Percentiles rank a stretch among this genome's conserved stretches.
Conservation (phyloP, 2,113 vertebrate genomes). For the Sula dactylatra region DNA sequence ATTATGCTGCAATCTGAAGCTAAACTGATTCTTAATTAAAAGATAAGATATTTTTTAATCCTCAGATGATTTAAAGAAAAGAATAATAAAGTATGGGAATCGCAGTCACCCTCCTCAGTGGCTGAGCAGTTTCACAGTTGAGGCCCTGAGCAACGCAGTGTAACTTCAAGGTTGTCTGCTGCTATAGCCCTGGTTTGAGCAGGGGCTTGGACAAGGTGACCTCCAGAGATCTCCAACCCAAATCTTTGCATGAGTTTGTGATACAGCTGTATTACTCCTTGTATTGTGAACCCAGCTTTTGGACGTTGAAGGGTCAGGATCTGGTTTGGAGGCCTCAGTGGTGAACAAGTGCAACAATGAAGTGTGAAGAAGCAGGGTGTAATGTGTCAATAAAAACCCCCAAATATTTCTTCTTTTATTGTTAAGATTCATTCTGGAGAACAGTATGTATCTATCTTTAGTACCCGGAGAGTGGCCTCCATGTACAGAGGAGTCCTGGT, state of each 20-base stretch:
- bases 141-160: not conserved
- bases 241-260: not conserved
- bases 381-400: not conserved
- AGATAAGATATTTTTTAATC: slow-evolving; percentile 35
- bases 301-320: not conserved
- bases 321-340: not conserved
- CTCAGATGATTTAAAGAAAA: not conserved
- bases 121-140: not conserved
- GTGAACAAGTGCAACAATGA: not conserved
- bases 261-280: not conserved
- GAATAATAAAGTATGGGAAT: not conserved
- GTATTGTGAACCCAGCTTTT: not conserved
- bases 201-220: not conserved
- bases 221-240: not conserved
- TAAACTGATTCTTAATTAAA: slow-evolving; percentile 55
- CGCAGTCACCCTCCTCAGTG: not conserved
- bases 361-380: not conserved
- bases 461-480: not conserved
- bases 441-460: not conserved
- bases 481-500: not conserved
- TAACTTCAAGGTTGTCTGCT: not conserved
- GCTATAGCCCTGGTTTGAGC: not conserved
- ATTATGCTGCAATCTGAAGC: slow-evolving; percentile 19
- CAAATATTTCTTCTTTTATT: not conserved
- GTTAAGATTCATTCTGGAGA: not conserved